Evolutionary conservation across 2,888 invertebrate genomes (phyloP), one percentile per base, ranked within the genome.

Genomic region (Camptogramma bilineatum): DNA sequence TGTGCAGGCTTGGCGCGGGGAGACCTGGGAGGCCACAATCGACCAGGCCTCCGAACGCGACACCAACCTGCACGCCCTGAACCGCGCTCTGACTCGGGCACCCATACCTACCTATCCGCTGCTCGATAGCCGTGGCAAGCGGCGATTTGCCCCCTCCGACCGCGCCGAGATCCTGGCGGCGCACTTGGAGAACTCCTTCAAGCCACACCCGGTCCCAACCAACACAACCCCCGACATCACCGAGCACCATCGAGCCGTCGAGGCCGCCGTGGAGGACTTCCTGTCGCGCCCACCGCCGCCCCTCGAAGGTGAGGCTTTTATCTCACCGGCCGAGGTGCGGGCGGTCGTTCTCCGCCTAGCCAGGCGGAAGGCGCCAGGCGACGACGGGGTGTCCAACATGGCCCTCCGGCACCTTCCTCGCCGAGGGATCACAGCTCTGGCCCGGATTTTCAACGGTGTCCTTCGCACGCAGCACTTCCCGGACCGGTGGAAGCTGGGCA

Each of bases 271-370:
- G 5, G 2, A 4, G 0, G 51, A 62, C 0, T 60, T 24, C 24
- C 39, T 53, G n/a, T n/a, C n/a, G n/a, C n/a, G n/a, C n/a, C n/a
- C n/a, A n/a, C n/a, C n/a, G n/a, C n/a, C n/a, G n/a, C n/a, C n/a
- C n/a, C n/a, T n/a, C n/a, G n/a, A n/a, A n/a, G 52, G 56, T 0
- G 48, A 34, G 0, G 9, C 19, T 2, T 62, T 57, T 16, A 31
- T 62, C 1, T 34, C 56, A 17, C 62, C 62, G 5, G 52, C 34
- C 13, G 56, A 56, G 17, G 56, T 50, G 4, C n/a, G 42, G n/a
- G 44, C 42, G 19, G 46, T 19, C 9, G 50, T 59, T 21, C 47
- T 47, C 10, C 52, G 52, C 19, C 44, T 58, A 4, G 9, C 34
- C 4, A 28, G 13, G 17, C 52, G n/a, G n/a, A n/a, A n/a, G n/a